Conservation (phyloP, 2,797 vertebrate species). For the Silurus lanzhouensis region DNA sequence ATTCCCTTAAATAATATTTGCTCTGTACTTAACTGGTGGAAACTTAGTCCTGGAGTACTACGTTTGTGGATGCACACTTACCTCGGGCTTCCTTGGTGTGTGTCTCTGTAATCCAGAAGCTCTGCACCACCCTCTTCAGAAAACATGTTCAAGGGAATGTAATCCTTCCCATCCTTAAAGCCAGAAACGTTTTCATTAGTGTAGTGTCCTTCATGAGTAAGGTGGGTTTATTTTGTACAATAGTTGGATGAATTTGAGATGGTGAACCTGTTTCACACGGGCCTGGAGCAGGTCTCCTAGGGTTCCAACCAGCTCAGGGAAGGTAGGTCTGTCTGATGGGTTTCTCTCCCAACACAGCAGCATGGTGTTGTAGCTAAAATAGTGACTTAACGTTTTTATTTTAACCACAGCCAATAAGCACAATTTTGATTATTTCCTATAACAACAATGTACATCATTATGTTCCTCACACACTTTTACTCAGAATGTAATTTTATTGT, state of each 20-base stretch:
- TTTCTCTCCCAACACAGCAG: conserved; percentile 86
- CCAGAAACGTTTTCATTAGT: background rate
- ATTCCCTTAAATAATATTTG: background rate
- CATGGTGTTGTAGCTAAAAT: conserved; percentile 88
- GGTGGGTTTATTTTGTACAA: background rate
- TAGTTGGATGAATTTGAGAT: background rate
- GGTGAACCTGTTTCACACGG: conserved; percentile 83
- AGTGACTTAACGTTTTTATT: background rate
- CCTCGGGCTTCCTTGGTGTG: conserved; percentile 57
- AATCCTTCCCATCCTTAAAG: conserved; percentile 88
- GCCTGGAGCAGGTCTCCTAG: conserved; percentile 89
- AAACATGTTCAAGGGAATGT: conserved; percentile 83
- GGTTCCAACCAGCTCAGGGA: conserved; percentile 83
- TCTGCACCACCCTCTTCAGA: conserved; percentile 59
- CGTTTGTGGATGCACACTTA: background rate
- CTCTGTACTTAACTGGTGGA: background rate
- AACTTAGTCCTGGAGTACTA: background rate
- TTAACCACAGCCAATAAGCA: background rate
- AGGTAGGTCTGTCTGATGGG: conserved; percentile 83
- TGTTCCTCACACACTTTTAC: background rate
- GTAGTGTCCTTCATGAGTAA: no score
- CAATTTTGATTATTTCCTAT: background rate
- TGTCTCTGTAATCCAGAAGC: conserved; percentile 64
- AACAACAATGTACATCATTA: background rate
- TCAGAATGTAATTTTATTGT: background rate